Base-by-base conservation (phyloP, 2,113 vertebrate species). In the Vidua chalybeata region DNA sequence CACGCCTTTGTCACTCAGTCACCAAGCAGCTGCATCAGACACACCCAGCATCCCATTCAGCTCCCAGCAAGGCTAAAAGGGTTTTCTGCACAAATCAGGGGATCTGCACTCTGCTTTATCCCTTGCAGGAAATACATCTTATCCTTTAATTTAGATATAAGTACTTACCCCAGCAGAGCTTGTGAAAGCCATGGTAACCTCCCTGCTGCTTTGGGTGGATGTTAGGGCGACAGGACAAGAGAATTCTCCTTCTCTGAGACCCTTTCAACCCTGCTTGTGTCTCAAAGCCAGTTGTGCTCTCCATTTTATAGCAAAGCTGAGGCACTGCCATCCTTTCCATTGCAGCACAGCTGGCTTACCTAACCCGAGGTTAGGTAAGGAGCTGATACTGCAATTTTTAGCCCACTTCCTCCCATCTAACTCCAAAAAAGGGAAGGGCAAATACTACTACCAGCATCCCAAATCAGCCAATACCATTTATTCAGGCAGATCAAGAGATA, bases 261-360 rank as follows among this genome's bases (percentile, higher is more conserved):
- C 68, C 64, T 67, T 78, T 58, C 71, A 39, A 24, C 45, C 37
- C 62, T 51, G 35, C 2, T 3, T 12, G 18, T 84, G 76, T 80
- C 55, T 82, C 56, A 20, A 49, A 87, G 76, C 9, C 54, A 51
- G 27, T 1, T 13, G 21, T 55, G 45, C 10, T 62, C 80, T 45
- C 76, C 66, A 93, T 92, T 96, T 97, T 97, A 97, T 97, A 93
- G 61, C 11, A 17, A 84, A 71, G 43, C 31, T 80, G 75, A 79
- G 63, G 55, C 90, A 45, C 67, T 68, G 45, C 33, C 68, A 67
- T 1, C 56, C 23, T 97, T 97, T 93, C 96, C 97, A 93, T 71
- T 89, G 78, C 90, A 76, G 67, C 45, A 31, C 16, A 35, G 66
- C 46, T 43, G 23, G 12, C 26, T 82, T 90, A 84, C 94, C 92